Conservation (phyloP, 2,113 vertebrate species). For the Sprattus sprattus region DNA sequence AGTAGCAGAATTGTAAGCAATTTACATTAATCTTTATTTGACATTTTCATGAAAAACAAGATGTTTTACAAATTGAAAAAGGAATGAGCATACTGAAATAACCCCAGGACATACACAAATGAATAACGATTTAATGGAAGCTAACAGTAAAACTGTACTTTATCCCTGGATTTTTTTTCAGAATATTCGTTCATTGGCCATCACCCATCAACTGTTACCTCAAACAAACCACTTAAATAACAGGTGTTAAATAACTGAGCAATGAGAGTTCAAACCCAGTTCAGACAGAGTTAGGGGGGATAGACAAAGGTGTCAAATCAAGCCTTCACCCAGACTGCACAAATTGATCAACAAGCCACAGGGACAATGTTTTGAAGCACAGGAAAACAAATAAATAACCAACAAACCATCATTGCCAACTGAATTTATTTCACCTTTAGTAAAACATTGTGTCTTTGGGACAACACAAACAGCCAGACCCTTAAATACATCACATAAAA, state of each 20-base stretch:
- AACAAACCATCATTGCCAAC: not conserved
- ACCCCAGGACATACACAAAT: constrained; percentile 57
- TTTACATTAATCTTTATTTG: constrained; percentile 60
- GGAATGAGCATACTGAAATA: constrained; percentile 27
- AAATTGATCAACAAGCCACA: constrained; percentile 41
- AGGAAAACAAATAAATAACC: constrained; percentile 22
- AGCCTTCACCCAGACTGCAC: constrained; percentile 55
- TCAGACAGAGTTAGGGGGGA: constrained; percentile 31
- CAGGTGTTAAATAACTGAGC: constrained; percentile 34
- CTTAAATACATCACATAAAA: constrained; percentile 64
- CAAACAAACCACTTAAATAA: constrained; percentile 45
- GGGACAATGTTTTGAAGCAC: constrained; percentile 36
- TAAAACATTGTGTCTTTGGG: constrained; percentile 36
- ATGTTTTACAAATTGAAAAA: constrained; percentile 37
- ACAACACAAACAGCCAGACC: constrained; percentile 53
- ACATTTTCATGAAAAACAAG: constrained; percentile 61
- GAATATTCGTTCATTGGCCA: constrained; percentile 9
- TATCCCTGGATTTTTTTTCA: not conserved
- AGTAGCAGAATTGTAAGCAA: constrained; percentile 35
- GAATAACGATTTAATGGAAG: constrained; percentile 44
- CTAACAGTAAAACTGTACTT: constrained; percentile 26
- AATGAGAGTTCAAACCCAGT: constrained; percentile 62
- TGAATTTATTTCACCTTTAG: not conserved
- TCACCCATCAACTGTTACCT: not conserved
- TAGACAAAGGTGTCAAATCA: constrained; percentile 27